Percentiles rank a stretch among this genome's conserved stretches.
Conservation (phyloP, 2,888 invertebrate species). For the Rugalucina vietnamica region DNA sequence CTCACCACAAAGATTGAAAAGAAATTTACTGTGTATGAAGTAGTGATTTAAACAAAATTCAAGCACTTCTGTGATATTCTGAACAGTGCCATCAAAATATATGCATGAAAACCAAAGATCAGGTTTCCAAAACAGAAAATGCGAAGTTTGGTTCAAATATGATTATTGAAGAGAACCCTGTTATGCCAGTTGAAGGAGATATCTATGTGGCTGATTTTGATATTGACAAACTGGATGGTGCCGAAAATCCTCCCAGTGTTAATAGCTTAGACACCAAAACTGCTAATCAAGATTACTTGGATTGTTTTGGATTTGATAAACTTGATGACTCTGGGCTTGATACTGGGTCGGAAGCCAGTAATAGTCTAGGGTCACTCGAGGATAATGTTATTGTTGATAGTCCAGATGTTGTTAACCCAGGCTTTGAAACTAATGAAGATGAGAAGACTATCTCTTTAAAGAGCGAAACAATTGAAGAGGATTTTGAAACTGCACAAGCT, state of each 20-base stretch:
- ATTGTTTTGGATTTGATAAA: not conserved
- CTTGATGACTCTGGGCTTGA: not conserved
- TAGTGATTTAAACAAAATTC: no score
- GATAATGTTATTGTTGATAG: not conserved
- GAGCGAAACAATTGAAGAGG: no score
- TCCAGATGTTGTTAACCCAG: not conserved
- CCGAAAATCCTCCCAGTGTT: not conserved
- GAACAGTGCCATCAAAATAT: not conserved
- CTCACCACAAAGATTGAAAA: no score
- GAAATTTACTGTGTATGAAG: no score
- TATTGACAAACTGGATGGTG: not conserved
- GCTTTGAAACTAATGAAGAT: no score
- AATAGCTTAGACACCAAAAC: not conserved
- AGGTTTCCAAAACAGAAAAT: not conserved
- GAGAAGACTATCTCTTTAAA: no score
- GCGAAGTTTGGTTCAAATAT: not conserved
- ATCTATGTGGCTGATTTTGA: not conserved
- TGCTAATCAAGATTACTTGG: not conserved
- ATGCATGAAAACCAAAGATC: not conserved
- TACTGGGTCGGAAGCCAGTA: not conserved
- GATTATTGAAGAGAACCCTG: not conserved
- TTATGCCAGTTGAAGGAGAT: constrained; percentile 5
- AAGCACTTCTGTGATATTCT: no score
- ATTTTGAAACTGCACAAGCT: no score
- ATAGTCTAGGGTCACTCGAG: not conserved